Base-by-base conservation (phyloP, 2,113 vertebrate genomes). In the Semnornis frantzii region DNA sequence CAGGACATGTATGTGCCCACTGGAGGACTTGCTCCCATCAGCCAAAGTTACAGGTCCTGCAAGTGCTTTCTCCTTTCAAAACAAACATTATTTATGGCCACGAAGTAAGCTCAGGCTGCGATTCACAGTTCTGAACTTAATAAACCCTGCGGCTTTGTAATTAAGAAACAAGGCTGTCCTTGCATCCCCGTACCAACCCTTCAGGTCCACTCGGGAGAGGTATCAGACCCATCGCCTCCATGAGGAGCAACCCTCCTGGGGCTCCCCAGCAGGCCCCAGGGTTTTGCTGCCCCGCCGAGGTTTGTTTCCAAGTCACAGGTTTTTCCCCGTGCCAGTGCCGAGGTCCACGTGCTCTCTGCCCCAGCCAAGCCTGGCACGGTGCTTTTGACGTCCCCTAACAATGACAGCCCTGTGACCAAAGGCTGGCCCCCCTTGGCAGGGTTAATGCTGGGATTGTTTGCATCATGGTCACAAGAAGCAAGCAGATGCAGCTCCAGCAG, bases 391-490 rank as follows among this genome's bases (percentile, higher is more conserved):
- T 2, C 48, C 84, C 33, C 31, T 2, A 42, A 93, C 89, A 93
- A 93, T 68, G 77, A n/a, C 84, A 81, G 84, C 58, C 62, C 93
- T 94, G 84, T 92, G 77, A 70, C 77, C 21, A 0, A 48, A 16
- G 0, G 12, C 77, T 11, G 28, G 46, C 28, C 66, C 58, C 30
- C 58, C 30, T 24, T 1, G 3, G 57, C n/a, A 3, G 66, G 31
- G 62, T 37, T 19, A 48, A 55, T 1, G 39, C 81, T 2, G n/a
- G 46, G 30, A 77, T 27, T 81, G 85, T 21, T 82, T 1, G 5
- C 3, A 0, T 12, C 2, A 1, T 3, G 24, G 59, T 25, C 3
- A 1, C 31, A 10, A 17, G 9, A 21, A 54, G 44, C 1, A 3
- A 89, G 34, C 1, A 9, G 69, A 42, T 5, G 42, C 31, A 27